phyloP scores from a whole-genome alignment of 2,113 vertebrate species.

The Micronycteris hirsuta region DNA sequence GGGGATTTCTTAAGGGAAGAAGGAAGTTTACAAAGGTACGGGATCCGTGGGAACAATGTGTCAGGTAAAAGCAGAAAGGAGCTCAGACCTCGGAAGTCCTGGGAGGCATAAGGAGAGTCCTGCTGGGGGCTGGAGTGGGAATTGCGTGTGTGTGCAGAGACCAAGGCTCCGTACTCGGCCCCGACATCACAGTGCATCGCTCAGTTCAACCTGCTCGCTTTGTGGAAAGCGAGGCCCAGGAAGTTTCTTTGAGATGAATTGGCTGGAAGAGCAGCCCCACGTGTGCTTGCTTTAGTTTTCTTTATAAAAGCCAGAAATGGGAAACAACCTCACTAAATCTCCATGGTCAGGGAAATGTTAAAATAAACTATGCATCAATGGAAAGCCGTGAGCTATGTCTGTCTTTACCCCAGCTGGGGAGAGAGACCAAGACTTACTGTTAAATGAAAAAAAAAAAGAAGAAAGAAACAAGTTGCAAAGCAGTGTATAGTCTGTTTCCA shows the following conservation, averaged over 20 bases:
- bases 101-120: background rate
- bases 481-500: background rate
- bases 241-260: background rate
- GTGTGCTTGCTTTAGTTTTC: background rate
- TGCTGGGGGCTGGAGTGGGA: background rate
- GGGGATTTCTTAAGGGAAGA: background rate
- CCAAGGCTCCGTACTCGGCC: background rate
- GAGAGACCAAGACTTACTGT: background rate
- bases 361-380: background rate
- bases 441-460: background rate
- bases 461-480: background rate
- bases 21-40: background rate
- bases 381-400: background rate
- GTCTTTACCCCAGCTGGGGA: background rate
- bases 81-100: background rate
- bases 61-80: background rate
- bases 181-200: accelerated
- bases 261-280: background rate
- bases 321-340: background rate
- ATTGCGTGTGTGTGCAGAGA: background rate
- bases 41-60: background rate
- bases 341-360: background rate
- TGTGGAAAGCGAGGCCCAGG: background rate
- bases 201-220: accelerated
- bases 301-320: background rate